Percentiles rank a stretch among this genome's conserved stretches.
These are phyloP conservation scores for Chitala chitala DNA, from an alignment of 2,113 vertebrate genomes.

Conservation along the genomic window DNA sequence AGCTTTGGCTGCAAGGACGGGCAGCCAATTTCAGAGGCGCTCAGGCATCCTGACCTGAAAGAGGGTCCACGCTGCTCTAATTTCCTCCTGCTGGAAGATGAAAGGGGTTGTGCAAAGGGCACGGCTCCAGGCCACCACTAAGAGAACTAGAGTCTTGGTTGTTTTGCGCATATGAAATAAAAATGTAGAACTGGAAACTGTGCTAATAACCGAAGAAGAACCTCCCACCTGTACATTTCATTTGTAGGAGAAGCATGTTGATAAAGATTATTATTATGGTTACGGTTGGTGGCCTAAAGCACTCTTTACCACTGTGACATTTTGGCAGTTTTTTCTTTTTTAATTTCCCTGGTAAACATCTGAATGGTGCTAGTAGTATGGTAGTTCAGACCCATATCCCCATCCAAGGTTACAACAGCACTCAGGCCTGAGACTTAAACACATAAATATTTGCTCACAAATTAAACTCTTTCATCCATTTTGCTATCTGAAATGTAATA, in stretches of 20 bases:
- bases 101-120: slow-evolving; percentile 6
- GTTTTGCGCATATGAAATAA: background rate
- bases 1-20: background rate
- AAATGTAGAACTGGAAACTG: background rate
- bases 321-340: background rate
- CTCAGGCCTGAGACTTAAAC: background rate
- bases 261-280: background rate
- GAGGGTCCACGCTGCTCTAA: background rate
- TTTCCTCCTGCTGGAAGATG: background rate
- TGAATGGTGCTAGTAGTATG: background rate
- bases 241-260: background rate
- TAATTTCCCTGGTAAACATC: background rate
- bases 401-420: background rate
- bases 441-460: background rate
- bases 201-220: background rate
- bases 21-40: background rate
- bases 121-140: background rate
- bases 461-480: background rate
- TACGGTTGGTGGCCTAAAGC: background rate
- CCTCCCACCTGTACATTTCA: background rate
- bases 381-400: background rate
- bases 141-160: background rate
- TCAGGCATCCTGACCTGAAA: background rate
- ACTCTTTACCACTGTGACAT: background rate
- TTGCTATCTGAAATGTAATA: background rate